Percentiles rank a stretch among this genome's conserved stretches.
Conservation (phyloP, 2,888 invertebrate genomes). For the Darwinula stevensoni region DNA sequence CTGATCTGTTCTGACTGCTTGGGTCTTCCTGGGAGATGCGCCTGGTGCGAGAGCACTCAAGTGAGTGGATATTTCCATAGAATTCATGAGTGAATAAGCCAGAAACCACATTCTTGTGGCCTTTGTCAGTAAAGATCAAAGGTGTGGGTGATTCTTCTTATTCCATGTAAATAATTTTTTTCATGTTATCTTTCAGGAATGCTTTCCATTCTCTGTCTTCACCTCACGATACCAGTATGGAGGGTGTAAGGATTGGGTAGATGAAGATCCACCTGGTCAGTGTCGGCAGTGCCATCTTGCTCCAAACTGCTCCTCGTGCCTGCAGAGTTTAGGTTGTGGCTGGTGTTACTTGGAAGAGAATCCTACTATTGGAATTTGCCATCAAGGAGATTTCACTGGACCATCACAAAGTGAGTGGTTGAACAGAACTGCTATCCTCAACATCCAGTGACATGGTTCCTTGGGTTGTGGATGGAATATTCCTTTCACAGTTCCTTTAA, state of each 20-base stretch:
- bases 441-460: too few species aligned
- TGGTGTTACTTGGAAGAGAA: slow-evolving; percentile 75
- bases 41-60: slow-evolving; percentile 72
- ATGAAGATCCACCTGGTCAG: slow-evolving; percentile 23
- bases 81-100: too few species aligned
- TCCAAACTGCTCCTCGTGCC: slow-evolving; percentile 41
- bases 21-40: slow-evolving; percentile 57
- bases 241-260: slow-evolving; percentile 70
- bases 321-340: slow-evolving; percentile 60
- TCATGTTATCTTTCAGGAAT: too few species aligned
- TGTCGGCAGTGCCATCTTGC: slow-evolving; percentile 51
- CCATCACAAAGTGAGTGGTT: slow-evolving; percentile 20
- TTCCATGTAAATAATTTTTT: too few species aligned
- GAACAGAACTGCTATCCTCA: too few species aligned
- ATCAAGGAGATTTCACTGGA: slow-evolving; percentile 55
- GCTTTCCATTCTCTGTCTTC: slow-evolving; percentile 83
- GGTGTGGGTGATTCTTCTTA: too few species aligned
- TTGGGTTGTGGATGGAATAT: too few species aligned
- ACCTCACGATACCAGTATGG: slow-evolving; percentile 82
- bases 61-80: slow-evolving; percentile 11
- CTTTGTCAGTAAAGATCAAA: too few species aligned
- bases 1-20: slow-evolving; percentile 49
- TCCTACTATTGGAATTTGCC: slow-evolving; percentile 56
- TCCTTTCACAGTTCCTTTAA: too few species aligned
- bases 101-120: too few species aligned